Base-by-base conservation (phyloP, 2,888 invertebrate genomes). In the Latrodectus elegans region DNA sequence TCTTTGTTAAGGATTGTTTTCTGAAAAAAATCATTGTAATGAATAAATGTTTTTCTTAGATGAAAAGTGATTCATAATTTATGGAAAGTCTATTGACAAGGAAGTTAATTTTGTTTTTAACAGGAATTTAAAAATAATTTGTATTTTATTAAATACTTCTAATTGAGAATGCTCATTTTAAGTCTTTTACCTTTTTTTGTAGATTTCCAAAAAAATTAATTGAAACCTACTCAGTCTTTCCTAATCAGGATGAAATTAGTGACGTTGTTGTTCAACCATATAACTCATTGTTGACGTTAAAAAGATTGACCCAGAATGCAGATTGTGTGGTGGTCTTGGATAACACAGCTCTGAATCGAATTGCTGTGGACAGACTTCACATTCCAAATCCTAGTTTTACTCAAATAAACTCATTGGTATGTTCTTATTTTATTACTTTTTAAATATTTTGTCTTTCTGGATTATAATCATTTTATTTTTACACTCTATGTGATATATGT, bases 151-250 rank as follows among this genome's bases (percentile, higher is more conserved):
- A 38, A 38, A 38, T 38, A 38, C 38, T 38, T 1, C 38, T 38
- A 38, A 38, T 38, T 38, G 38, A 38, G 38, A 38, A 6, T 38
- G 4, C 38, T 38, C 38, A 38, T 38, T 38, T 38, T 3, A 6
- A 6, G 4, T 71, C 4, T 49, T 14, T 14, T 60, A 11, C n/a
- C 10, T 60, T 8, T 55, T 60, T 60, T 77, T 67, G 11, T 89
- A 95, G 97, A 90, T 99, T 97, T 93, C 99, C 99, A 0, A 99
- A 99, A 92, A 99, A 99, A 92, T 93, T 99, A 60, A 96, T 99
- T 64, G 97, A 99, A 93, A 99, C 99, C 0, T 99, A 99, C 93
- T 99, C 99, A 91, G 99, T 99, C 4, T 99, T 99, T 92, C 99
- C 99, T 0, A 99, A 99, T 93, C 96, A 97, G 92, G 97, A 97